phyloP scores from a whole-genome alignment of 2,113 vertebrate genomes.

The Leiothrix lutea region DNA sequence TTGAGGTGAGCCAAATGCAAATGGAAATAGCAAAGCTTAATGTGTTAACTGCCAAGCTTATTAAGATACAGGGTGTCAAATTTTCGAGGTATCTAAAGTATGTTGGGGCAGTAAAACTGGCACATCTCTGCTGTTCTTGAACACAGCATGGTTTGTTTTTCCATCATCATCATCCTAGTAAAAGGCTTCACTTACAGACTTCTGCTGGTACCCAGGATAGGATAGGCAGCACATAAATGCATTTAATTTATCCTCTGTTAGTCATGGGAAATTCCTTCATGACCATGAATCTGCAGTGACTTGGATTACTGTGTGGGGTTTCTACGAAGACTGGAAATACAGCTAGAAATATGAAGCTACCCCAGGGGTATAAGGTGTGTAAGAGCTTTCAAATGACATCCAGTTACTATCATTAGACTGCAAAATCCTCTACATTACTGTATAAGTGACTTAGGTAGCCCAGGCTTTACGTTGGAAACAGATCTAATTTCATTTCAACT shows the following conservation, averaged over 20 bases:
- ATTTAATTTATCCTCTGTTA: background rate
- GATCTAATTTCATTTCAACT: background rate
- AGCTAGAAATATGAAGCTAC: background rate
- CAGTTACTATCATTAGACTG: background rate
- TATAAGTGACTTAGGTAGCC: background rate
- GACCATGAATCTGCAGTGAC: background rate
- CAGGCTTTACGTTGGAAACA: background rate
- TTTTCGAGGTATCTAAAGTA: background rate
- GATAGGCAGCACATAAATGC: background rate
- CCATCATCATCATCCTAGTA: background rate
- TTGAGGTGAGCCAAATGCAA: slow-evolving; percentile 14
- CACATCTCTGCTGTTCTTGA: background rate
- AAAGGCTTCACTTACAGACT: background rate
- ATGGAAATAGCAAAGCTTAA: background rate
- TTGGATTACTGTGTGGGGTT: background rate
- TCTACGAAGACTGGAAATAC: background rate
- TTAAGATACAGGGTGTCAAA: background rate
- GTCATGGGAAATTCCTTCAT: background rate
- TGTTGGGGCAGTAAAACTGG: background rate
- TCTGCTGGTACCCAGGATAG: background rate
- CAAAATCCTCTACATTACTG: background rate
- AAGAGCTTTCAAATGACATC: background rate
- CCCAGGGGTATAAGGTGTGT: background rate
- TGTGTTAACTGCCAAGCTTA: background rate
- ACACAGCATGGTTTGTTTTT: background rate